These are phyloP conservation scores for Andrena flavipes DNA, from an alignment of 2,888 invertebrate species.

Conservation along the genomic window DNA sequence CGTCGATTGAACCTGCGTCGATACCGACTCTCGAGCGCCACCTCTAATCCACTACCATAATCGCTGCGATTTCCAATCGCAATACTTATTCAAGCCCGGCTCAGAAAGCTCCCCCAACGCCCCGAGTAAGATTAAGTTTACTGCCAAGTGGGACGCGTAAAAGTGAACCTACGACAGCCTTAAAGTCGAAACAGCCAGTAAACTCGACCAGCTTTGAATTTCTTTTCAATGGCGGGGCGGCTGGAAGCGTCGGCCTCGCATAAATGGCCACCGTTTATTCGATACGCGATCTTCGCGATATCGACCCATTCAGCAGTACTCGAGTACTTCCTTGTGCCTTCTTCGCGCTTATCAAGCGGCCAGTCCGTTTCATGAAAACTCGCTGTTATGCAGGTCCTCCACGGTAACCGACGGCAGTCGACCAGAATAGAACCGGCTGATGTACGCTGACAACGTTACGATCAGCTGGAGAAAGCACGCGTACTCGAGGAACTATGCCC, in stretches of 20 bases:
- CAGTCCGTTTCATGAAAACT: constrained; percentile 31
- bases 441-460: constrained; percentile 6
- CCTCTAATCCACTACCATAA: neutral
- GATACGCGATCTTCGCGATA: constrained; percentile 55
- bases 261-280: constrained; percentile 54
- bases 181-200: constrained; percentile 43
- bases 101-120: neutral
- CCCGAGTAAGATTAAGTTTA: constrained; percentile 26
- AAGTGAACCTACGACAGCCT: constrained; percentile 26
- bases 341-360: constrained; percentile 36
- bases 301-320: constrained; percentile 46
- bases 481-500: neutral
- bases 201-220: constrained; percentile 30
- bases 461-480: constrained; percentile 23
- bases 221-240: constrained; percentile 32
- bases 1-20: neutral
- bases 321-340: constrained; percentile 56
- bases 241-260: constrained; percentile 33
- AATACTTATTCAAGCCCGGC: neutral
- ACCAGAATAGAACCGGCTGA: constrained; percentile 31
- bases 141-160: constrained; percentile 5
- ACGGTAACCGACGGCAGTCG: constrained; percentile 4
- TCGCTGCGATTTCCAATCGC: neutral
- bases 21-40: neutral
- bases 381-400: constrained; percentile 7